Conservation (phyloP, 2,888 invertebrate genomes). For the Brachylomia viminalis region DNA sequence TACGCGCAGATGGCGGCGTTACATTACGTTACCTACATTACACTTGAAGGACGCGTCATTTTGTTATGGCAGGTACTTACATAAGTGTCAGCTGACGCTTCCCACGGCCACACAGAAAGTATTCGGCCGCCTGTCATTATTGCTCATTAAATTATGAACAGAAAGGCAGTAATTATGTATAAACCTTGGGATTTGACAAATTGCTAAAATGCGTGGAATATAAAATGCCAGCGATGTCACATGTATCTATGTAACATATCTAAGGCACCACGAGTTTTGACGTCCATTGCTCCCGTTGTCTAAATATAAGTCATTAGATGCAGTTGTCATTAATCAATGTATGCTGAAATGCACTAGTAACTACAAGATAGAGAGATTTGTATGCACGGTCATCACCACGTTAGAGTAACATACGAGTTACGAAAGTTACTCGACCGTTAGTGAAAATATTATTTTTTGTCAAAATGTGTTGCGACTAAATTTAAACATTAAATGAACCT, state of each 20-base stretch:
- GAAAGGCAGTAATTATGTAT: constrained; percentile 3
- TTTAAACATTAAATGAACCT: no score
- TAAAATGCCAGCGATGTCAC: neutral
- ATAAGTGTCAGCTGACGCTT: neutral
- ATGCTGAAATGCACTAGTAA: neutral
- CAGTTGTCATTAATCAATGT: neutral
- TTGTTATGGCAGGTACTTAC: neutral
- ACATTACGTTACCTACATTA: no score
- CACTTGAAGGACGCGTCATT: neutral
- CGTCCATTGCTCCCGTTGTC: constrained; percentile 5
- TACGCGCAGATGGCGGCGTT: neutral
- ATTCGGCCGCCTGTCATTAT: neutral
- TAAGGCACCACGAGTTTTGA: neutral
- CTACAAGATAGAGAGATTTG: neutral
- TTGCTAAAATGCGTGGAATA: constrained; percentile 4
- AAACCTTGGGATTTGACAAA: constrained; percentile 10
- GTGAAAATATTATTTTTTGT: no score
- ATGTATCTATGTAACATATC: neutral
- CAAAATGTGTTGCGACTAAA: no score
- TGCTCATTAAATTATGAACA: neutral
- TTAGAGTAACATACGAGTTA: neutral
- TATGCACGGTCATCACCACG: neutral
- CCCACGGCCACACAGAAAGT: neutral
- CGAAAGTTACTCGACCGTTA: no score
- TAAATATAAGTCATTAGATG: neutral